Conservation (phyloP, 2,113 vertebrate species). For the Eleginops maclovinus region DNA sequence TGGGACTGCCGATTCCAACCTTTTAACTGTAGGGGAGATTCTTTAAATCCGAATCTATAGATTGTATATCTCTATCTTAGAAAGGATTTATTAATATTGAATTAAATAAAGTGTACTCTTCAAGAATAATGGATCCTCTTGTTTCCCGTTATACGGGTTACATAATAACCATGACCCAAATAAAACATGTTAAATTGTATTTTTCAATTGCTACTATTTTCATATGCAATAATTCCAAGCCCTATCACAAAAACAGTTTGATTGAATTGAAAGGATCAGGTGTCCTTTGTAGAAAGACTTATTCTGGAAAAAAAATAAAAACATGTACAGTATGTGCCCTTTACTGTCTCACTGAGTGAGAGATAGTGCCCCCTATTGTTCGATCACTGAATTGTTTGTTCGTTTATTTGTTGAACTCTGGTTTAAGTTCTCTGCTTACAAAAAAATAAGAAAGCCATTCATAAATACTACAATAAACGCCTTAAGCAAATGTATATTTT, state of each 20-base stretch:
- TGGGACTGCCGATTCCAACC: neutral
- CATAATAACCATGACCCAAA: too few relatives aligned
- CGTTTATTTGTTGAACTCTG: neutral
- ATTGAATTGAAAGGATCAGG: neutral
- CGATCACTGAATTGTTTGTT: neutral
- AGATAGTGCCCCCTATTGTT: slow-evolving; percentile 11
- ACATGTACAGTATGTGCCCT: neutral
- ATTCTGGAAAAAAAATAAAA: neutral
- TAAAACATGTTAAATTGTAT: neutral
- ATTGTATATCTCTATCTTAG: too few relatives aligned
- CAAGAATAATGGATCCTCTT: neutral
- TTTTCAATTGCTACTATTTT: neutral
- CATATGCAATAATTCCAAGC: too few relatives aligned
- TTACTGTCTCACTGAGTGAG: neutral
- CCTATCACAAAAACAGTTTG: neutral
- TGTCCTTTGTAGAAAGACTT: neutral
- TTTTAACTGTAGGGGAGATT: neutral
- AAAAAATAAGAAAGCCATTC: neutral
- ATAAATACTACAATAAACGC: neutral
- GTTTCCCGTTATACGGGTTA: neutral
- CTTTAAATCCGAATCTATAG: neutral
- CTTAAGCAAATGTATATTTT: neutral
- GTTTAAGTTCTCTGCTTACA: neutral
- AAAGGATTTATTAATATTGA: neutral
- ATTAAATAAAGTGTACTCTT: neutral